phyloP scores from a whole-genome alignment of 1,140 invertebrate genomes.

The Aphidius gifuensis region DNA sequence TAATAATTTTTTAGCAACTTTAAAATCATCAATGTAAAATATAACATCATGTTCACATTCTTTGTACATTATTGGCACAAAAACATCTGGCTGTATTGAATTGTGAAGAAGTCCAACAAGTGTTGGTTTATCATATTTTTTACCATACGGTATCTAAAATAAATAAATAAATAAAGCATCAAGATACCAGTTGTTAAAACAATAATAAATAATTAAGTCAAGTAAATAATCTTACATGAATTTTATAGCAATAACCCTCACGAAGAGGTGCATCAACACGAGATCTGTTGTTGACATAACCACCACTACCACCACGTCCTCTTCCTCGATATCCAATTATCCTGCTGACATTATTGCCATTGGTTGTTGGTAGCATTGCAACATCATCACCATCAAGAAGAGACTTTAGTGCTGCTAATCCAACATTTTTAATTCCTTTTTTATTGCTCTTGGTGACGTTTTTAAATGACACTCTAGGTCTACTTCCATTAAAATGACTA shows the following conservation, averaged over 20 bases:
- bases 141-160: conserved; percentile 23
- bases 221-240: conserved; percentile 50
- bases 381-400: conserved; percentile 38
- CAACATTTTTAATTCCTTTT: background rate
- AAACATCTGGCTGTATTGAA: no score
- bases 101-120: no score
- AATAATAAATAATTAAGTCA: conserved; percentile 2
- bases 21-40: conserved; percentile 71
- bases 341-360: conserved; percentile 29
- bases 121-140: no score
- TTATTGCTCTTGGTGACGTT: conserved; percentile 17
- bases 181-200: no score
- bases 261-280: conserved; percentile 13
- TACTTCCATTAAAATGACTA: conserved; percentile 16
- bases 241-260: conserved; percentile 60
- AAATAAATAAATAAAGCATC: conserved; percentile 19
- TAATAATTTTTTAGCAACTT: conserved; percentile 63
- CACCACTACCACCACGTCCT: conserved; percentile 16
- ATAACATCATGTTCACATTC: conserved; percentile 55
- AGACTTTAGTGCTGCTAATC: conserved; percentile 4
- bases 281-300: conserved; percentile 1
- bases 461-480: conserved; percentile 41
- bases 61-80: conserved; percentile 45
- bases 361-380: conserved; percentile 31
- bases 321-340: conserved; percentile 29